phyloP scores from a whole-genome alignment of 2,113 vertebrate genomes.

The Tragulus kanchil region DNA sequence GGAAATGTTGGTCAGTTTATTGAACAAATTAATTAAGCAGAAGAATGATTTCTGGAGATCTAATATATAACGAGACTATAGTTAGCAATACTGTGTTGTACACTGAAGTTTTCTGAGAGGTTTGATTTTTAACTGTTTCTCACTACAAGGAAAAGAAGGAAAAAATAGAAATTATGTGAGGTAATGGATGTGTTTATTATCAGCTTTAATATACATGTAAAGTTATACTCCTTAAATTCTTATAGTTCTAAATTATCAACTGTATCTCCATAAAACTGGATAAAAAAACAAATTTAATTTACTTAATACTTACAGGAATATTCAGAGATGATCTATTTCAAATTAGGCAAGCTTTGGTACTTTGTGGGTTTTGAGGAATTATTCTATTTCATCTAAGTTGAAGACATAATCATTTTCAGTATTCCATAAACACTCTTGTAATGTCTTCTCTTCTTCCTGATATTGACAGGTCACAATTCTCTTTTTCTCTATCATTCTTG shows the following conservation, averaged over 20 bases:
- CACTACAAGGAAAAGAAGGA: background rate
- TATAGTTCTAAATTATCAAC: background rate
- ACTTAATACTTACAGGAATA: background rate
- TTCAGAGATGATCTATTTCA: background rate
- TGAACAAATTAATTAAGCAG: background rate
- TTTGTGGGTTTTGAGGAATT: background rate
- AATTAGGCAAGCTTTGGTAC: background rate
- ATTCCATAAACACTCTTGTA: background rate
- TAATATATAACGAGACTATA: background rate
- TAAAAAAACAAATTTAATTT: background rate
- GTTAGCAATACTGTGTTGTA: background rate
- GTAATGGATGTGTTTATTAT: background rate
- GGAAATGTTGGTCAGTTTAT: background rate
- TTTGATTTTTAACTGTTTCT: background rate
- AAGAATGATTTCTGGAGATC: background rate
- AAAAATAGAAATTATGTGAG: background rate
- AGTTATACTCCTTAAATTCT: background rate
- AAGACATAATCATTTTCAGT: accelerated
- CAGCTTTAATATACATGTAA: background rate
- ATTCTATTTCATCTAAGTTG: background rate
- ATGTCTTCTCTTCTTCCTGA: background rate
- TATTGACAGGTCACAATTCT: background rate
- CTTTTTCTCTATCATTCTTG: background rate
- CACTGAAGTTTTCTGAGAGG: background rate
- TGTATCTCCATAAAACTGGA: background rate